Conservation (phyloP, 30 jellyfish, hydroid and myxozoan species). For the Turritopsis rubra region DNA sequence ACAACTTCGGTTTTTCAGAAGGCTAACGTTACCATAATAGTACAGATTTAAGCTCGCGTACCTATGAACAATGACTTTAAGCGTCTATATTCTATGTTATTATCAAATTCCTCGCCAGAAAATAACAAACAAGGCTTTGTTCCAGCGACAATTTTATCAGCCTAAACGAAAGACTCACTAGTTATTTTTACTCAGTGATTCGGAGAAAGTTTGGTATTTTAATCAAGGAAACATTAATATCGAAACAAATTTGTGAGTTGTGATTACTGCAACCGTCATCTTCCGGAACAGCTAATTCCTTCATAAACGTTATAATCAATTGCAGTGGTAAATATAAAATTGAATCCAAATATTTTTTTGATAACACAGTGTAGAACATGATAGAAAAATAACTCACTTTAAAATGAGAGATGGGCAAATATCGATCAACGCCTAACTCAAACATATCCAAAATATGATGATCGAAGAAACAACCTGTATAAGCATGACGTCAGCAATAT, state of each 20-base stretch:
- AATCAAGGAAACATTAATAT: no score
- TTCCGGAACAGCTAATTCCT: no score
- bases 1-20: no score
- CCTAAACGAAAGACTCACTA: slow-evolving; percentile 16
- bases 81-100: slow-evolving; percentile 54
- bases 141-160: slow-evolving; percentile 57
- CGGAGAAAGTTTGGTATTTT: no score
- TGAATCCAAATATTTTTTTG: background rate
- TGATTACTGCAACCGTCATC: no score
- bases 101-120: slow-evolving; percentile 82
- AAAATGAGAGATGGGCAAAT: slow-evolving; percentile 40
- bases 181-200: background rate
- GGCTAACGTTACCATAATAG: no score
- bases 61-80: slow-evolving; percentile 55
- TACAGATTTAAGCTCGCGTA: background rate
- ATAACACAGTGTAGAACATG: background rate
- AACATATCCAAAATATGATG: slow-evolving; percentile 79
- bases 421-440: slow-evolving; percentile 69
- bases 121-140: slow-evolving; percentile 84
- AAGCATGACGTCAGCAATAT: background rate
- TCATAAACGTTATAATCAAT: no score
- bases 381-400: slow-evolving; percentile 35
- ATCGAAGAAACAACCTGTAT: slow-evolving; percentile 72
- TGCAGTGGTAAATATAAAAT: background rate
- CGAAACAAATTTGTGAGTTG: no score